These are phyloP conservation scores for Mormyrops boulengeri DNA, from an alignment of 2,797 vertebrate genomes.

Conservation along the genomic window DNA sequence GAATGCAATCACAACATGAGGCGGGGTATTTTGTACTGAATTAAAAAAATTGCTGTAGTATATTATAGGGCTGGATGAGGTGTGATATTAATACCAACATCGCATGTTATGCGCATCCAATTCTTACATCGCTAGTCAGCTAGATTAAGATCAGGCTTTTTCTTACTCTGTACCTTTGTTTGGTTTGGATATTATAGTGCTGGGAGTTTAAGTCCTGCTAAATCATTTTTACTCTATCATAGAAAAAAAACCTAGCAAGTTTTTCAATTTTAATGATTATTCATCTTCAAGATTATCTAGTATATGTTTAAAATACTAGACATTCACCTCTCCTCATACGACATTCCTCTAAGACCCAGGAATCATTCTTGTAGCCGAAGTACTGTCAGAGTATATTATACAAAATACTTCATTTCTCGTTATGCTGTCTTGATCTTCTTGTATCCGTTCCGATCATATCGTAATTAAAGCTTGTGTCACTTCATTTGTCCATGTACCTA, in stretches of 20 bases:
- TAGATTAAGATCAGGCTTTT: background rate
- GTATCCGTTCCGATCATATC: background rate
- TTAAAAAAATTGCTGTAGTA: background rate
- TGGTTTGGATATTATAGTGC: background rate
- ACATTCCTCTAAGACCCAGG: too few relatives aligned
- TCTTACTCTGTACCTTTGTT: background rate
- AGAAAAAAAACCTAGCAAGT: background rate
- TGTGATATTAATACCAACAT: background rate
- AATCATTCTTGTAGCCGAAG: too few relatives aligned
- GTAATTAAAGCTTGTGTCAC: background rate
- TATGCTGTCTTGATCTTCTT: background rate
- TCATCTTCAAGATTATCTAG: background rate
- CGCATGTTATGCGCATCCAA: background rate
- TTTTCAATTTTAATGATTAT: background rate
- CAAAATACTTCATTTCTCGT: background rate
- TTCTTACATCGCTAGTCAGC: background rate
- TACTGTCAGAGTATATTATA: background rate
- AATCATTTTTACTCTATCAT: background rate
- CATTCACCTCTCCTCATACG: too few relatives aligned
- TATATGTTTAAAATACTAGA: background rate
- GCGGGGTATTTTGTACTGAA: background rate
- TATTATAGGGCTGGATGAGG: background rate
- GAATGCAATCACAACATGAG: background rate
- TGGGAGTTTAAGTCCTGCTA: background rate
- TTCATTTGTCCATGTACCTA: background rate